Percentiles rank a stretch among this genome's conserved stretches.
Conservation (phyloP, 2,113 vertebrate species). For the Callipepla californica region DNA sequence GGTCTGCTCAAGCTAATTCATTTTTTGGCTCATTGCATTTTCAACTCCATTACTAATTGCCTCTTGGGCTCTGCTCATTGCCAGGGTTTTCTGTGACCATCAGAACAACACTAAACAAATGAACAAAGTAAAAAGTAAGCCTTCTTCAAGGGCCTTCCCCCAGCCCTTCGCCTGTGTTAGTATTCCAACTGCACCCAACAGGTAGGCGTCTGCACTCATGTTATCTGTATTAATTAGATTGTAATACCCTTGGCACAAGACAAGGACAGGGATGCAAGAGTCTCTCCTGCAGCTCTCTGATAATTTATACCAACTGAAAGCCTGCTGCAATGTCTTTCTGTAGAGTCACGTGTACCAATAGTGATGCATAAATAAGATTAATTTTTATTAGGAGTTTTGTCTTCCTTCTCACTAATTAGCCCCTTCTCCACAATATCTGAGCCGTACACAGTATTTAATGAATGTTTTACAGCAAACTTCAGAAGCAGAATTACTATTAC, state of each 20-base stretch:
- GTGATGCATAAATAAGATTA: constrained; percentile 52
- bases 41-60: constrained; percentile 68
- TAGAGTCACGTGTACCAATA: constrained; percentile 19
- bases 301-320: constrained; percentile 52
- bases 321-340: constrained; percentile 39
- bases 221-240: constrained; percentile 74
- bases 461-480: background rate
- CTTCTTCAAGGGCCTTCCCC: constrained; percentile 33
- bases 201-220: constrained; percentile 62
- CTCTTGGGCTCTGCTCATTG: constrained; percentile 63
- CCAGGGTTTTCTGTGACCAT: constrained; percentile 61
- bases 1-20: constrained; percentile 68
- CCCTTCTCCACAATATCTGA: background rate
- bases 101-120: constrained; percentile 66
- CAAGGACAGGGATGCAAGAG: constrained; percentile 64
- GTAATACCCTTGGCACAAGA: constrained; percentile 69
- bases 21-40: constrained; percentile 73
- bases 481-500: background rate
- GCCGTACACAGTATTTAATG: background rate
- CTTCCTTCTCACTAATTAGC: constrained; percentile 41
- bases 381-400: constrained; percentile 35
- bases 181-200: constrained; percentile 51
- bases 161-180: constrained; percentile 44
- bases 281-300: constrained; percentile 63
- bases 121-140: constrained; percentile 65